Evolutionary conservation across 2,113 vertebrate genomes (phyloP), one percentile per base, ranked within the genome.

Genomic region (Gnathonemus longibarbis): DNA sequence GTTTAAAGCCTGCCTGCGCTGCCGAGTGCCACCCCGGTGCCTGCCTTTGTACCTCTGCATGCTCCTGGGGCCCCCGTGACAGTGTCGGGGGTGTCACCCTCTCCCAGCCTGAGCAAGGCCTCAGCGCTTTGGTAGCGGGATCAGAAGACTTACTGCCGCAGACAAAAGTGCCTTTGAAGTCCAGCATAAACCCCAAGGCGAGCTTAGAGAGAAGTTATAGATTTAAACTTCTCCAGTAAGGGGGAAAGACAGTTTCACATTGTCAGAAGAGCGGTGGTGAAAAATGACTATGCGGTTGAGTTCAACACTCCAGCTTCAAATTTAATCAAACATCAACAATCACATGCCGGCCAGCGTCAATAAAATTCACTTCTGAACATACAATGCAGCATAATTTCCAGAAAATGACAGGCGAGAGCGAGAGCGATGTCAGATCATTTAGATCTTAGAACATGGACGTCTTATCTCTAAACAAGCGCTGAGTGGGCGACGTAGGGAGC

Each of bases 101-200:
- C 48, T 87, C 49, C n/a, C 27, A 39, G 24, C 31, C 85, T 21
- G 31, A 35, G 84, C 17, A 10, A 39, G 85, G 85, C 31, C 85
- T 31, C 50, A 2, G n/a, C 7, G n/a, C 85, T 56, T 42, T 87
- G 49, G 85, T 87, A 87, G 15, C 27, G n/a, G 85, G 85, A 87
- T 87, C 85, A 53, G 49, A 87, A 87, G 31, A 17, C 50, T 53
- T 39, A 56, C 27, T 87, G 31, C 27, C 17, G 50, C 48, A 87
- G 85, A 87, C 85, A 87, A 87, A 86, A 53, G 85, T 31, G 46
- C 49, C 85, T 87, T 87, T 87, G 85, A 87, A 87, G 50, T 53
- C 85, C 85, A 87, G 17, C 31, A 17, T 87, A 87, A 70, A 31
- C 50, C 85, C 31, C 50, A 31, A 87, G 85, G 85, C 13, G 85